phyloP scores from a whole-genome alignment of 2,113 vertebrate genomes.

The Oryzias celebensis region DNA sequence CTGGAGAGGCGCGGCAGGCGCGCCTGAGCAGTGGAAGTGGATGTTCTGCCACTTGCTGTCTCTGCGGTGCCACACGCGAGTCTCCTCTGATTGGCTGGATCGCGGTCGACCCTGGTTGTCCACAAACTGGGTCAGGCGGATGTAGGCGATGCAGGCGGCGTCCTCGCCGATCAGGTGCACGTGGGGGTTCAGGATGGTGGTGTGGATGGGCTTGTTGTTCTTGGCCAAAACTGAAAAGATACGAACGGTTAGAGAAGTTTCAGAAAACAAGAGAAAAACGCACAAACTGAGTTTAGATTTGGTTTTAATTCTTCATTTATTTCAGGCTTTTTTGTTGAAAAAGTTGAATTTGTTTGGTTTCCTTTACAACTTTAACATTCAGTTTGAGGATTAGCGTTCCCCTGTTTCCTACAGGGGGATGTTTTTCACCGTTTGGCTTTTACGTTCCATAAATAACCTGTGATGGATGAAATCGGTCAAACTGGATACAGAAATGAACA shows the following conservation, averaged over 20 bases:
- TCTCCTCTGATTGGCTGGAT: constrained; percentile 96
- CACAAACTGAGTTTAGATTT: too few relatives aligned
- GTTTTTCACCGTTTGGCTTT: too few relatives aligned
- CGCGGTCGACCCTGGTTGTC: constrained; percentile 90
- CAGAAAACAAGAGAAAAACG: not conserved
- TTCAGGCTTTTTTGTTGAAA: too few relatives aligned
- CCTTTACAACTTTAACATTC: too few relatives aligned
- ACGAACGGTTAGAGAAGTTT: not conserved
- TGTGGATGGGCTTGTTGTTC: constrained; percentile 97
- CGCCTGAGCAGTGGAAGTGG: constrained; percentile 97
- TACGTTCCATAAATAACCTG: too few relatives aligned
- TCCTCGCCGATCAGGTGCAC: constrained; percentile 96
- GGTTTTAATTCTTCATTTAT: too few relatives aligned
- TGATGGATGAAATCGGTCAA: too few relatives aligned
- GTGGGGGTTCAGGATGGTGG: constrained; percentile 96
- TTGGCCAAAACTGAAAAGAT: constrained; percentile 86
- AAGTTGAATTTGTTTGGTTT: too few relatives aligned
- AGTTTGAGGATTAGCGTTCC: too few relatives aligned
- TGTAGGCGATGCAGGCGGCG: constrained; percentile 95
- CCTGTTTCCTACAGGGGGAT: too few relatives aligned
- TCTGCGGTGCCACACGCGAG: constrained; percentile 94
- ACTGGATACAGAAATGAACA: too few relatives aligned
- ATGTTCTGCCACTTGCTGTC: constrained; percentile 98
- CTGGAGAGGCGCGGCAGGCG: constrained; percentile 91
- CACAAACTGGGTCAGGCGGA: constrained; percentile 94